Percentiles rank a stretch among this genome's conserved stretches.
These are phyloP conservation scores for Lasioglossum morio DNA, from an alignment of 2,888 invertebrate genomes.

Conservation along the genomic window DNA sequence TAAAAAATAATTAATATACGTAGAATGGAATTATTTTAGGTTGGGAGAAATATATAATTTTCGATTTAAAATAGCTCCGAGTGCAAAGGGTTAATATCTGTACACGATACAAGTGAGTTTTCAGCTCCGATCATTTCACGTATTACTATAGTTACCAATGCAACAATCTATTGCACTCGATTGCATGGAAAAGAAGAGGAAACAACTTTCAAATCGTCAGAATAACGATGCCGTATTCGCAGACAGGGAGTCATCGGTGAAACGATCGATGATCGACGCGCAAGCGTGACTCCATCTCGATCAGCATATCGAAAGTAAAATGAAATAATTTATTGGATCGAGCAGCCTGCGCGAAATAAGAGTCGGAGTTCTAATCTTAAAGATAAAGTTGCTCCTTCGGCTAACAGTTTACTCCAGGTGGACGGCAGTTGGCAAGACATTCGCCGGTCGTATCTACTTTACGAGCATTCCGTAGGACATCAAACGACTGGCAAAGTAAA, in stretches of 20 bases:
- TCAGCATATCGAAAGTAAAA: neutral
- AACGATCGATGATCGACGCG: neutral
- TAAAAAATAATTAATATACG: too few species aligned
- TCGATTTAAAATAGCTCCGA: too few species aligned
- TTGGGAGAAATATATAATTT: too few species aligned
- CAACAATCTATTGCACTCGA: neutral
- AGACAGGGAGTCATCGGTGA: neutral
- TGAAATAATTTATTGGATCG: neutral
- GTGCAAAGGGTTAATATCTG: too few species aligned
- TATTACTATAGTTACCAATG: neutral
- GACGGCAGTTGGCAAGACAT: neutral
- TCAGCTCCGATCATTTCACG: too few species aligned
- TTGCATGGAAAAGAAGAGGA: neutral
- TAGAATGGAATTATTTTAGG: too few species aligned
- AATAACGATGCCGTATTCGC: neutral
- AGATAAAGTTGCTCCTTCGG: neutral
- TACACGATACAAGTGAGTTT: too few species aligned
- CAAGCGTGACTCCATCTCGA: neutral
- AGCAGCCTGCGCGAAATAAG: neutral
- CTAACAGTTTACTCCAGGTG: neutral
- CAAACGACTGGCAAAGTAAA: neutral
- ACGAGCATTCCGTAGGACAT: neutral
- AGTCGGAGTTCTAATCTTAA: neutral
- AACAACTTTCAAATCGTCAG: neutral
- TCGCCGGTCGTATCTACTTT: slow-evolving; percentile 4